A percentile compares a stretch with the other conserved stretches of the same genome.
phyloP scores from a whole-genome alignment of 2,888 invertebrate species.

The Platynereis dumerilii region DNA sequence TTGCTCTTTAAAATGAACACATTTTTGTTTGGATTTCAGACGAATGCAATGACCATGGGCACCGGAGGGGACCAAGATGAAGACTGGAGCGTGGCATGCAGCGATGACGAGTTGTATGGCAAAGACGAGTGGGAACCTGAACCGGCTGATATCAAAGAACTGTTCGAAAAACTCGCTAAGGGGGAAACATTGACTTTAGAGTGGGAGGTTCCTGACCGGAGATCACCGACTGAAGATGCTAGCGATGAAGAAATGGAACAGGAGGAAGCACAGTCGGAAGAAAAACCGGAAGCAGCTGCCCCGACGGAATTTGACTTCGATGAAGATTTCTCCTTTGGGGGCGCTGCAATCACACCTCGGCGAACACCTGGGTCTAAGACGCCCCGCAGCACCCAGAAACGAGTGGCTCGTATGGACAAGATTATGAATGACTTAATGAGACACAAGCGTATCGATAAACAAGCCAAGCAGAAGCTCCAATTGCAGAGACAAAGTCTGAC shows the following conservation, averaged over 20 bases:
- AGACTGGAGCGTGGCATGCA: neutral
- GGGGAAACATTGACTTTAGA: conserved; percentile 1
- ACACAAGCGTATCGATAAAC: conserved; percentile 3
- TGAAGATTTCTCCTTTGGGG: neutral
- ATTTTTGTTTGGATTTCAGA: no score
- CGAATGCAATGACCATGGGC: neutral
- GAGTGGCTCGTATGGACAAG: conserved; percentile 4
- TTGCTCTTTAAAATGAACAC: no score
- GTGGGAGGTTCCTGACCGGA: neutral
- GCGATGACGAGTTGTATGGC: neutral
- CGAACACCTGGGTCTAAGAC: neutral
- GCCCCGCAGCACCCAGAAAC: neutral
- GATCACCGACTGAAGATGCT: neutral
- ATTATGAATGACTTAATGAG: conserved; percentile 5
- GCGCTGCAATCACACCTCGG: neutral
- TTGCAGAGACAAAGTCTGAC: no score
- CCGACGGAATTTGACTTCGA: conserved; percentile 7
- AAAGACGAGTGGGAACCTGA: neutral
- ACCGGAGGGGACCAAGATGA: neutral
- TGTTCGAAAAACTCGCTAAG: neutral
- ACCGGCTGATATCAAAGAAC: neutral
- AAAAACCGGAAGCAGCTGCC: neutral
- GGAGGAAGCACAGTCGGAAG: neutral
- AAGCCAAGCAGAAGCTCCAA: no score
- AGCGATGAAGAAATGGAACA: neutral